These are phyloP conservation scores for Dichetophora obliterata DNA, from an alignment of 2,888 invertebrate genomes.

Conservation along the genomic window DNA sequence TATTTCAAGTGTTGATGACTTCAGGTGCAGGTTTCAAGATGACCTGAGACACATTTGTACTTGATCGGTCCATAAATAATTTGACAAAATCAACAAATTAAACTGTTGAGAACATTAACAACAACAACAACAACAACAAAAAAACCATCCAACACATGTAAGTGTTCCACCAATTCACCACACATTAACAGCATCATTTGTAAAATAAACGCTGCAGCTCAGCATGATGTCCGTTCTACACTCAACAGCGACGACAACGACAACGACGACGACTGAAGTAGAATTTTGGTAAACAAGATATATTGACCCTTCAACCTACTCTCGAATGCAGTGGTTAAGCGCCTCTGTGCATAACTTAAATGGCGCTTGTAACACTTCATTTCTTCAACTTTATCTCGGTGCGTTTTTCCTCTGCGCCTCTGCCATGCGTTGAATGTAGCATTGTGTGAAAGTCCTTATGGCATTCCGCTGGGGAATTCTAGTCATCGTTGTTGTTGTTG, in stretches of 20 bases:
- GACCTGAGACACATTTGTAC: background rate
- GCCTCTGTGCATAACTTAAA: conserved; percentile 37
- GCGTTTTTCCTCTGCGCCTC: background rate
- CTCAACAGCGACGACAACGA: no score
- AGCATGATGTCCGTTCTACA: conserved; percentile 51
- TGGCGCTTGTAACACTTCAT: conserved; percentile 55
- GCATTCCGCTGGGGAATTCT: conserved; percentile 55
- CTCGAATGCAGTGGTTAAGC: background rate
- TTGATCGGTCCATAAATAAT: conserved; percentile 50
- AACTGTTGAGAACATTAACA: conserved; percentile 61
- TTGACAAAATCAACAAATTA: conserved; percentile 68
- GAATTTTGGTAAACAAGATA: conserved; percentile 53
- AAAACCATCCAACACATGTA: conserved; percentile 24
- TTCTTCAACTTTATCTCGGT: background rate
- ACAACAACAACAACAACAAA: conserved; percentile 18
- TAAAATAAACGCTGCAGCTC: conserved; percentile 61
- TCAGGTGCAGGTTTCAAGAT: background rate
- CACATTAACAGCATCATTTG: conserved; percentile 61
- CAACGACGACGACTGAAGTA: background rate
- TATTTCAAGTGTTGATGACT: background rate
- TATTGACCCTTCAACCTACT: conserved; percentile 62
- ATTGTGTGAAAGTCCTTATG: conserved; percentile 33
- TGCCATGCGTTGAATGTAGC: no score
- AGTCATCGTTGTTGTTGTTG: conserved; percentile 15
- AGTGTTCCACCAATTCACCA: conserved; percentile 43